Percentiles rank a stretch among this genome's conserved stretches.
These are phyloP conservation scores for Rhamphomyia laevipes DNA, from an alignment of 2,888 invertebrate genomes.

Conservation along the genomic window DNA sequence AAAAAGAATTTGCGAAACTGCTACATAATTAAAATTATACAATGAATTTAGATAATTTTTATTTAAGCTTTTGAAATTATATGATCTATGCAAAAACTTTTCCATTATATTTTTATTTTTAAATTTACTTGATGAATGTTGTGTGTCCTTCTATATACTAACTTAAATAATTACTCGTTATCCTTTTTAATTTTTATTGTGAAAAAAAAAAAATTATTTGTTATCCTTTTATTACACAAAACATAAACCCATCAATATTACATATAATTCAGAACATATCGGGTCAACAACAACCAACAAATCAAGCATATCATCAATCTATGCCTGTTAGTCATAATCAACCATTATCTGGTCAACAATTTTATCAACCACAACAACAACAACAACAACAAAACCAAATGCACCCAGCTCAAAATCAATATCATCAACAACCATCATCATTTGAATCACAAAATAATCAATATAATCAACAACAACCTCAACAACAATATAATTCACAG, in stretches of 20 bases:
- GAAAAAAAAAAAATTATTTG: too few species aligned
- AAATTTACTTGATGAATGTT: too few species aligned
- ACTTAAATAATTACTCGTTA: too few species aligned
- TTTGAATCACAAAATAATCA: constrained; percentile 17
- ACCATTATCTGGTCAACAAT: constrained; percentile 16
- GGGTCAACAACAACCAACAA: neutral
- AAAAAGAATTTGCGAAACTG: too few species aligned
- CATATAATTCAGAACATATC: neutral
- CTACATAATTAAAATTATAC: too few species aligned
- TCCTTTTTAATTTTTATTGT: too few species aligned
- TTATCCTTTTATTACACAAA: too few species aligned
- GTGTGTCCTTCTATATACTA: too few species aligned
- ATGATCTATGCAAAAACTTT: too few species aligned
- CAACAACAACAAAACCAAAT: constrained; percentile 18
- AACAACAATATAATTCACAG: constrained; percentile 19
- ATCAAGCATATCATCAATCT: neutral
- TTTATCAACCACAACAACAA: constrained; percentile 13
- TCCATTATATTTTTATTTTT: too few species aligned
- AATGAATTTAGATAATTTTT: too few species aligned
- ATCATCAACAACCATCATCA: constrained; percentile 4
- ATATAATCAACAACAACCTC: constrained; percentile 21
- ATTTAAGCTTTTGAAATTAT: too few species aligned
- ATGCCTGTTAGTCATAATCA: constrained; percentile 12
- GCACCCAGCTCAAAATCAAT: constrained; percentile 14
- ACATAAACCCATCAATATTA: neutral